Base-by-base conservation (phyloP, 1,140 invertebrate genomes). In the Caenorhabditis tropicalis region DNA sequence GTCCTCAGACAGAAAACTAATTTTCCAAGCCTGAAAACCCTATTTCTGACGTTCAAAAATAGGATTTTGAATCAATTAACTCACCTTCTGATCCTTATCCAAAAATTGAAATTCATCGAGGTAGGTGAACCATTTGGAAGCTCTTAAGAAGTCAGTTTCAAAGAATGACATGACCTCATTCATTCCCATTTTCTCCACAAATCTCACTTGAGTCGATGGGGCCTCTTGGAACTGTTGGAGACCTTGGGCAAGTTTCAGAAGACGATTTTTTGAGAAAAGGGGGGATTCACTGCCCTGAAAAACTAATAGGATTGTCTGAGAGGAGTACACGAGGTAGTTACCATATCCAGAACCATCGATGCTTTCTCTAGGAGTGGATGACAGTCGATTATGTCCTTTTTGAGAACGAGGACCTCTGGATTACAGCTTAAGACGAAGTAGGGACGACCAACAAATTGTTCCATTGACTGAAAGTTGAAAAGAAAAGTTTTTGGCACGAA, bases 191-290 rank as follows among this genome's bases (percentile, higher is more conserved):
- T 60, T 60, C 6, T 33, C 10, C 27, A 60, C 58, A 33, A 60
- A 60, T 60, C 31, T 31, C 27, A 60, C 58, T 60, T 60, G 58
- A 60, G 6, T 33, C 7, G 58, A 60, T 12, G 27, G 27, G 6
- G 58, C 58, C 3, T 60, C 58, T 60, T 60, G 58, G 19, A 60
- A 60, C 33, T 60, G 58, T 60, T 60, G 58, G 12, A 60, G 31
- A 12, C 29, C 58, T 33, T 33, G 58, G 16, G 58, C 58, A 12
- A 60, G 58, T 60, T 60, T 60, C 2, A 60, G 5, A 0, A 60
- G 12, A 1, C 58, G 58, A 19, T 60, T 60, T 60, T 60, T 60
- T 7, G 29, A 60, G 19, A 60, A 60, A 0, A 60, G 29, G 2
- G 58, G 58, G 31, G 58, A 33, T 36, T 60, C 58, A n/a, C 10